Conservation (phyloP, 2,113 vertebrate genomes). For the Solea senegalensis region DNA sequence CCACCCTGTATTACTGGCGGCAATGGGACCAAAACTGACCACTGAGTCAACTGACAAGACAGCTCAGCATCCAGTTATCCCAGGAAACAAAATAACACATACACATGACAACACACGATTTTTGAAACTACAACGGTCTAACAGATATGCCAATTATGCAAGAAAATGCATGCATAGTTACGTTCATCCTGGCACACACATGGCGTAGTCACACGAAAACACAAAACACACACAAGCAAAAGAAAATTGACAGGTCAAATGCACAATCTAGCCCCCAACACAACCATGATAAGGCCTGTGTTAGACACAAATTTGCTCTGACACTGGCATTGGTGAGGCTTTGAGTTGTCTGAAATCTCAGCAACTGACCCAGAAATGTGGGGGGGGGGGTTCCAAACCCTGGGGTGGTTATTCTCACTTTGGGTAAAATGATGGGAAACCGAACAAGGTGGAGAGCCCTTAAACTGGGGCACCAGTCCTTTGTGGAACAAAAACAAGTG, state of each 20-base stretch:
- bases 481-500: slow-evolving; percentile 32
- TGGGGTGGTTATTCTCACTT: slow-evolving; percentile 27
- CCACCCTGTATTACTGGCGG: slow-evolving; percentile 51
- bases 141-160: slow-evolving; percentile 11
- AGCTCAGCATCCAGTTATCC: slow-evolving; percentile 67
- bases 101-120: too few relatives aligned
- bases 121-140: too few relatives aligned
- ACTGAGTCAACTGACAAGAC: slow-evolving; percentile 79
- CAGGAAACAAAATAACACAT: slow-evolving; percentile 25
- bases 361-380: slow-evolving; percentile 78
- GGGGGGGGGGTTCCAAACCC: slow-evolving; percentile 25
- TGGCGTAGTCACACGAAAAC: slow-evolving; percentile 6
- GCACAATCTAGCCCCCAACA: slow-evolving; percentile 33
- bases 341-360: slow-evolving; percentile 72
- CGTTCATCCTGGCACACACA: slow-evolving; percentile 11
- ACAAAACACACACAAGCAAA: slow-evolving; percentile 40
- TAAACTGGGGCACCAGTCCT: slow-evolving; percentile 13
- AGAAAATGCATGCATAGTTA: slow-evolving; percentile 5
- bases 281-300: slow-evolving; percentile 35
- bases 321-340: slow-evolving; percentile 68
- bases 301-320: slow-evolving; percentile 71
- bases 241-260: slow-evolving; percentile 42
- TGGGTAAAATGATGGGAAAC: slow-evolving; percentile 23
- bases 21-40: slow-evolving; percentile 76
- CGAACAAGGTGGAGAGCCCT: slow-evolving; percentile 29